Evolutionary conservation across 2,888 invertebrate genomes (phyloP), one percentile per base, ranked within the genome.

Genomic region (Euphydryas editha): DNA sequence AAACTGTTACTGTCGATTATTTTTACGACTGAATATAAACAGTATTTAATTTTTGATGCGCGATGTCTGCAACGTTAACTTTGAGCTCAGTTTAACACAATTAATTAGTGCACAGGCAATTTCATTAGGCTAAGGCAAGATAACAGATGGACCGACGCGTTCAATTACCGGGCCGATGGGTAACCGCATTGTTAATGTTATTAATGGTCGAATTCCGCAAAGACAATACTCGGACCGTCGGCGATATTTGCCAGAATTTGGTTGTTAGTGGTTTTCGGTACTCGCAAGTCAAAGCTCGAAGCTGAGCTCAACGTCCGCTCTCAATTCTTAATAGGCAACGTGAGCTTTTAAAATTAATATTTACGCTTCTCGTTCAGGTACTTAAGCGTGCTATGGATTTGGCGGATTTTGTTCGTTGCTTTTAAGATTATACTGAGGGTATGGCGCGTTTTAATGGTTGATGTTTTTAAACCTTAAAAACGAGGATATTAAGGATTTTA

Each of bases 121-220:
- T 83, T 81, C 80, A 84, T 84, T 83, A 83, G 76, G 73, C 71
- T 68, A 74, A 72, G 76, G 74, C 77, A 78, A 81, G 84, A 85
- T 85, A 85, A 84, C 80, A 80, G 84, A 85, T 82, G 82, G 79
- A 72, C 67, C 72, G 66, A 70, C 61, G 78, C 76, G 82, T 83
- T 83, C 85, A 82, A 87, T 87, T 85, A 83, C 79, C 79, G 75
- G 76, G 69, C 73, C 76, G 71, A 67, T 67, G 73, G 80, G 79
- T 70, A 74, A 78, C 80, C 83, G 83, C 84, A 85, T 85, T 86
- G 86, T 86, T 80, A 81, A 80, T 83, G 81, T 84, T 87, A 85
- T 87, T 86, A 87, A 86, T 86, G 83, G 79, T 74, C 77, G 82
- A 78, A 81, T 78, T 80, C 82, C 80, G 75, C 81, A 80, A 80